Base-by-base conservation (phyloP, 2,113 vertebrate species). In the Atractosteus spatula region DNA sequence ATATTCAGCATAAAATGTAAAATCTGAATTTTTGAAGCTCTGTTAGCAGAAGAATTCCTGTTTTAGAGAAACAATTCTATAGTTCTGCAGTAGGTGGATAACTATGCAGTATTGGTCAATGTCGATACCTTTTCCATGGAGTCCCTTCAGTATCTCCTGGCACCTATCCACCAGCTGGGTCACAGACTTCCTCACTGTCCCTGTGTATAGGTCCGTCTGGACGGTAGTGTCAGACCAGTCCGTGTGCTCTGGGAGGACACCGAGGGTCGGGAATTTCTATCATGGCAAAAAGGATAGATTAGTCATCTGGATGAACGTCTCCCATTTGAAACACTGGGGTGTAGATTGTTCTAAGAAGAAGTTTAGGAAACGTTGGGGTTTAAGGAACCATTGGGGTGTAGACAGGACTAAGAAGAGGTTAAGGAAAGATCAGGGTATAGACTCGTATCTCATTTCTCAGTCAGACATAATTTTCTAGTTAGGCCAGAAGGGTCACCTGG, bases 171-270 rank as follows among this genome's bases (percentile, higher is more conserved):
- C 7, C 0, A 93, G 85, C 51, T 63, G 29, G 77, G 80, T 80
- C 75, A 93, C 88, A 0, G 90, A 89, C 11, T 85, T 80, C 44
- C 90, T 84, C 77, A 91, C 81, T 66, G 86, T 87, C 7, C 84
- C 86, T 62, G 91, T 76, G 69, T 89, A 87, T 12, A 91, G 81
- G 68, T 92, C 91, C 0, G 89, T 91, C 83, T 87, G 90, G 42
- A 93, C 71, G 13, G 76, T 88, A 56, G 91, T 86, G 0, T 43
- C 56, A 0, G 90, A 88, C 91, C 90, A 92, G 66, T 93, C 91
- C 3, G 71, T 71, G 10, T 79, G 77, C 80, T 92, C 89, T 0
- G 80, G 87, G 0, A 77, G 43, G 1, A 83, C 78, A 0, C 84
- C 55, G 51, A 92, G 64, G 3, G 75, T 64, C 0, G 72, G 3